A percentile compares a stretch with the other conserved stretches of the same genome.
phyloP scores from a whole-genome alignment of 30 jellyfish, hydroid and myxozoan species.

The Phacellophora camtschatica region DNA sequence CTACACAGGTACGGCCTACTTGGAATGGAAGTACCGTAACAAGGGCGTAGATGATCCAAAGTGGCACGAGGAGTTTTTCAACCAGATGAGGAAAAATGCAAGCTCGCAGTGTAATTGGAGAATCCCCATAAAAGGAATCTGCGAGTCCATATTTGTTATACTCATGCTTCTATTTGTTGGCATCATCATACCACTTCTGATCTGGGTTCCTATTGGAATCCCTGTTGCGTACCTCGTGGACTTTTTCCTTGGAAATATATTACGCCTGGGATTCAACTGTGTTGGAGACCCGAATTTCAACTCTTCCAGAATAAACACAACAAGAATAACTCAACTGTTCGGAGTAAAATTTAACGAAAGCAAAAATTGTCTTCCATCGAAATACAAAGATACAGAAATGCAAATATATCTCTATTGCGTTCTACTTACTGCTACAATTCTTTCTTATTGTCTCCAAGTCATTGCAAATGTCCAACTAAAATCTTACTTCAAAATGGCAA shows the following conservation, averaged over 20 bases:
- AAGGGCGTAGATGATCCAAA: conserved; percentile 64
- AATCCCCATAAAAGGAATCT: conserved; percentile 47
- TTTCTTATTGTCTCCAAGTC: conserved; percentile 9
- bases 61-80: conserved; percentile 84
- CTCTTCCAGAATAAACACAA: neutral
- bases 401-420: conserved; percentile 8
- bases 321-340: neutral
- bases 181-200: conserved; percentile 41
- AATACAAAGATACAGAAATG: neutral
- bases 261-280: conserved; percentile 67
- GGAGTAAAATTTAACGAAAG: neutral
- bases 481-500: neutral
- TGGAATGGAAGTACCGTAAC: conserved; percentile 80
- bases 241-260: conserved; percentile 11
- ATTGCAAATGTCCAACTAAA: neutral
- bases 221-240: conserved; percentile 67
- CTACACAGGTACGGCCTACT: conserved; percentile 70
- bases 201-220: conserved; percentile 78
- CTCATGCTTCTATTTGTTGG: conserved; percentile 43
- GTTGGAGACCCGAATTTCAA: conserved; percentile 4
- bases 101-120: conserved; percentile 76
- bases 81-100: conserved; percentile 66
- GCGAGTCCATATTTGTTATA: conserved; percentile 31
- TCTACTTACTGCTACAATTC: neutral
- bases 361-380: conserved; percentile 20